Base-by-base conservation (phyloP, 2,113 vertebrate genomes). In the Xyrauchen texanus region DNA sequence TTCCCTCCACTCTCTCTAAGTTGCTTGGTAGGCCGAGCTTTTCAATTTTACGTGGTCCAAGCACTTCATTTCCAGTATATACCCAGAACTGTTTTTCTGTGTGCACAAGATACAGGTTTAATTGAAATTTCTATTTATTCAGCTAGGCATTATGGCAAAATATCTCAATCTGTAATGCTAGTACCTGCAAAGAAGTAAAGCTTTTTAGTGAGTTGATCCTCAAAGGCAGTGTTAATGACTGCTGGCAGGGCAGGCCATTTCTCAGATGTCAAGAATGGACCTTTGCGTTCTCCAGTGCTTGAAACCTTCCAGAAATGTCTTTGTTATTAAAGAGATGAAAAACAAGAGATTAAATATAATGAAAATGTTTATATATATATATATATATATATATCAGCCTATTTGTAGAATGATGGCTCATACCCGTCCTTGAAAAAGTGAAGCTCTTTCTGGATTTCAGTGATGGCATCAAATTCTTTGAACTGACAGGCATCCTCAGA, bases 141-240 rank as follows among this genome's bases (percentile, higher is more conserved):
- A 0, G 21, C 1, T 34, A 34, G 49, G 11, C 34, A 46, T 10
- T 15, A 51, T 67, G 61, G 21, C 34, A 12, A 55, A 12, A 57
- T 64, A 63, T 66, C 52, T 72, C 6, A 34, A 34, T 6, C 16
- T 21, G 6, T 49, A 45, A 61, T 13, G 42, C 21, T 42, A 71
- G 82, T 91, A 99, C 98, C 97, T 0, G 97, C 90, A 46, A 99
- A 99, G 90, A 99, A 98, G 92, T 96, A 98, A 13, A 95, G 5
- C 73, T 93, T 95, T 84, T 93, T 95, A 79, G 90, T 95, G 49
- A 92, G 77, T 3, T 85, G 10, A 0, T 98, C 96, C 87, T 98
- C 93, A 85, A 98, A 98, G 51, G 88, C 94, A 0, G 95, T 90
- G 4, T 98, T 94, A 0, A 99, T 92, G 74, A 88, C 91, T 2